Base-by-base conservation (phyloP, 2,113 vertebrate genomes). In the Osmerus eperlanus region DNA sequence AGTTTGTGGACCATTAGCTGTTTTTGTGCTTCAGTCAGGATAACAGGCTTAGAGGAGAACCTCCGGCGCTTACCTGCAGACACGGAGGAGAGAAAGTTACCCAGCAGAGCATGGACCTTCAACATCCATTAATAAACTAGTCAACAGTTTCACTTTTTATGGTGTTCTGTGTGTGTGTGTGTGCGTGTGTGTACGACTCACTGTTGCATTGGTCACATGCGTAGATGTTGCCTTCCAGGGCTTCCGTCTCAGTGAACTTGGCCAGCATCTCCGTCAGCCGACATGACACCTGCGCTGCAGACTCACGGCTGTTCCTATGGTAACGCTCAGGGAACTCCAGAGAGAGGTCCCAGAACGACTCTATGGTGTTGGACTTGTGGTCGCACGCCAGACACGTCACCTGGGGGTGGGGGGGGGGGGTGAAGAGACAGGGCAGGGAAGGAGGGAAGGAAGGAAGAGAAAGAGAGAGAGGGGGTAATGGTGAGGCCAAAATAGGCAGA, bases 271-370 rank as follows among this genome's bases (percentile, higher is more conserved):
- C 97, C 0, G 97, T 98, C 65, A 99, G 86, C 75, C 94, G 91
- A 91, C 97, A 99, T 0, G 90, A 86, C 6, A 79, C 86, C 84
- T 91, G 90, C 15, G 88, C 75, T 0, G 79, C 82, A 11, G 82
- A 84, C 82, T 91, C 89, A 71, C 88, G 73, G 83, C 83, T 71
- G 19, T 87, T 90, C 11, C 89, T 93, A 85, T 99, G 97, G 83
- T 98, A 99, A 0, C 97, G 95, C 89, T 98, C 95, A 0, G 97
- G 97, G 83, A 99, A 99, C 83, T 99, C 97, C 90, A 99, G 89
- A 14, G 97, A 99, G 51, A 99, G 90, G 86, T 99, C 97, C 97
- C 97, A 99, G 76, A 99, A 99, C 1, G 97, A 95, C 87, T 99
- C 97, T 81, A 99, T 92, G 0, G 97, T 99, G 92, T 98, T 95